These are phyloP conservation scores for Phrynocephalus forsythii DNA, from an alignment of 2,797 vertebrate species.

Conservation along the genomic window DNA sequence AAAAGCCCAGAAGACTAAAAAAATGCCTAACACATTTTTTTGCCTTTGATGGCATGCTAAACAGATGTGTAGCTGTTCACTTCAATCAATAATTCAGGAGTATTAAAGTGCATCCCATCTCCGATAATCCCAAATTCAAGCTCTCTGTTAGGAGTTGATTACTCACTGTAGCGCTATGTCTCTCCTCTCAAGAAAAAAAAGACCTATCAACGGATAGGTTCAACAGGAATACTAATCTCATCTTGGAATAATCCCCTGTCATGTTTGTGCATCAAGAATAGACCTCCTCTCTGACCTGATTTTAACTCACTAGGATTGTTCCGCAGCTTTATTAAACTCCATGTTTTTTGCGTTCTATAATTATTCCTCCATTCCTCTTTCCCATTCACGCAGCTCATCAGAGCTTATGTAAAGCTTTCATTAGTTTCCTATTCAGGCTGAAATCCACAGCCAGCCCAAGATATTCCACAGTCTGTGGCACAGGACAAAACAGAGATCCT, in stretches of 20 bases:
- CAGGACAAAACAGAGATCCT: no score
- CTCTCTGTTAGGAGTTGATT: conserved; percentile 25
- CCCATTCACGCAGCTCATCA: neutral
- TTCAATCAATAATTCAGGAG: conserved; percentile 11
- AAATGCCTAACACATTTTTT: neutral
- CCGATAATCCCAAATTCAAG: conserved; percentile 20
- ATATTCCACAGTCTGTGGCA: no score
- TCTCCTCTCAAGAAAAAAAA: neutral
- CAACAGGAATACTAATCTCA: conserved; percentile 18
- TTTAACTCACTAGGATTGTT: conserved; percentile 9
- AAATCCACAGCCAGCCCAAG: no score
- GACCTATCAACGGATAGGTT: neutral
- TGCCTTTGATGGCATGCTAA: neutral
- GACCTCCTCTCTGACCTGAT: neutral
- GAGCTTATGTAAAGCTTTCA: neutral
- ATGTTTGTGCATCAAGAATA: conserved; percentile 17
- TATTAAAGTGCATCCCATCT: neutral
- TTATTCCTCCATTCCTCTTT: neutral
- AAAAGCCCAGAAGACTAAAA: no score
- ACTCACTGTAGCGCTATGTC: neutral
- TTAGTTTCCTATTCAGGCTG: neutral
- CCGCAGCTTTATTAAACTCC: neutral
- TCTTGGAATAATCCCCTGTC: conserved; percentile 3
- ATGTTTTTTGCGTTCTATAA: conserved; percentile 1
- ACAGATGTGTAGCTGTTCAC: conserved; percentile 10